Evolutionary conservation across 2,113 vertebrate species (phyloP).

Genomic region (Pseudopipra pipra): DNA sequence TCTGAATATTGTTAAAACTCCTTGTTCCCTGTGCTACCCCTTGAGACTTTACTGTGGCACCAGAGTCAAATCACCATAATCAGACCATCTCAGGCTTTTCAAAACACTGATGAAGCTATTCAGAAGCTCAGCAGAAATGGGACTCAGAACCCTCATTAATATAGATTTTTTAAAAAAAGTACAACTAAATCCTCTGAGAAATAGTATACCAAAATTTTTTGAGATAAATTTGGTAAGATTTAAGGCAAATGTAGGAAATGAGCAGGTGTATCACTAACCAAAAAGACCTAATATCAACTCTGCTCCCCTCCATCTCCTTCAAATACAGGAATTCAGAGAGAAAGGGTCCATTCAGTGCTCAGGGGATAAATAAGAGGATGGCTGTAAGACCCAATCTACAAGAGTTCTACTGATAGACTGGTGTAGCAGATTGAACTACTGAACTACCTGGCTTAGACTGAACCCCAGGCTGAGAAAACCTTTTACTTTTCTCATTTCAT

Average conservation of each 20-base stretch:
- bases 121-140: neutral
- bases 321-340: neutral
- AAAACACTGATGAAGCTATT: slow-evolving; percentile 45
- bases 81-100: neutral
- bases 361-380: neutral
- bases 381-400: neutral
- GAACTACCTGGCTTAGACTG: neutral
- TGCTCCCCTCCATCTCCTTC: neutral
- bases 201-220: neutral
- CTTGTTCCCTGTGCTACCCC: neutral
- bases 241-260: neutral
- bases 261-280: neutral
- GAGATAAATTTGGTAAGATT: neutral
- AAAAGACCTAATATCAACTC: neutral
- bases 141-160: neutral
- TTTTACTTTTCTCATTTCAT: neutral
- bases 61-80: slow-evolving; percentile 28
- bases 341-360: neutral
- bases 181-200: neutral
- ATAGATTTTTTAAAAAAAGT: neutral
- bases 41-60: neutral
- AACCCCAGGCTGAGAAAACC: neutral
- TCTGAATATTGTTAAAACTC: slow-evolving; percentile 15
- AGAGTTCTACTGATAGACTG: neutral
- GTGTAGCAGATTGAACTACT: neutral